Evolutionary conservation across 2,888 invertebrate species (phyloP).

Genomic region (Poecilus cupreus): DNA sequence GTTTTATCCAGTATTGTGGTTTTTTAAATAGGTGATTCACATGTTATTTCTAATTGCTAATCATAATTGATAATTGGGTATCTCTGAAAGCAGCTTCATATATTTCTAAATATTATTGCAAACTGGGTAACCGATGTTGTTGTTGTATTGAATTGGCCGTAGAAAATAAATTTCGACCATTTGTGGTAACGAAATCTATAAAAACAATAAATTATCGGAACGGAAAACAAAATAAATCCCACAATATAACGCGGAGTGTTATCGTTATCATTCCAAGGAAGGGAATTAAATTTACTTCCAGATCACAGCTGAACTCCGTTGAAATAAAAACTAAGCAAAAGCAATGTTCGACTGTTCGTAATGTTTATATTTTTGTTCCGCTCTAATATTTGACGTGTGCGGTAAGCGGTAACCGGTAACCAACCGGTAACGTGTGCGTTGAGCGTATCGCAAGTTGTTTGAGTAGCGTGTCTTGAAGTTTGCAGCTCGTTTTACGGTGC

Average conservation of each 20-base stretch:
- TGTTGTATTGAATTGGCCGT: background rate
- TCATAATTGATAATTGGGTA: too few species aligned
- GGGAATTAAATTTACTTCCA: background rate
- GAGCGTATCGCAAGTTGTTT: constrained; percentile 44
- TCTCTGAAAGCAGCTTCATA: too few species aligned
- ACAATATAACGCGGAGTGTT: background rate
- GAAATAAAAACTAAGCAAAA: background rate
- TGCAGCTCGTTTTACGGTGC: constrained; percentile 42
- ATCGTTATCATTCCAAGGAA: background rate
- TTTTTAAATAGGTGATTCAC: too few species aligned
- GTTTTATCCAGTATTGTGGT: too few species aligned
- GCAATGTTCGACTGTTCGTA: background rate
- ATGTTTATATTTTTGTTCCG: background rate
- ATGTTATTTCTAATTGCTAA: too few species aligned
- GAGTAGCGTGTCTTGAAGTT: constrained; percentile 45
- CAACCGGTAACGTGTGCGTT: constrained; percentile 4
- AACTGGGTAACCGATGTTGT: background rate
- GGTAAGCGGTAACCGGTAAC: background rate
- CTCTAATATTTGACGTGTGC: constrained; percentile 13
- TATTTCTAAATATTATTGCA: background rate
- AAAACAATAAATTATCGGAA: constrained; percentile 15
- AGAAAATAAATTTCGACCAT: background rate
- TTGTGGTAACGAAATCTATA: constrained; percentile 1
- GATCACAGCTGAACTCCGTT: background rate
- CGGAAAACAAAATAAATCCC: background rate